phyloP scores from a whole-genome alignment of 2,113 vertebrate species.

The Misgurnus mizolepis region DNA sequence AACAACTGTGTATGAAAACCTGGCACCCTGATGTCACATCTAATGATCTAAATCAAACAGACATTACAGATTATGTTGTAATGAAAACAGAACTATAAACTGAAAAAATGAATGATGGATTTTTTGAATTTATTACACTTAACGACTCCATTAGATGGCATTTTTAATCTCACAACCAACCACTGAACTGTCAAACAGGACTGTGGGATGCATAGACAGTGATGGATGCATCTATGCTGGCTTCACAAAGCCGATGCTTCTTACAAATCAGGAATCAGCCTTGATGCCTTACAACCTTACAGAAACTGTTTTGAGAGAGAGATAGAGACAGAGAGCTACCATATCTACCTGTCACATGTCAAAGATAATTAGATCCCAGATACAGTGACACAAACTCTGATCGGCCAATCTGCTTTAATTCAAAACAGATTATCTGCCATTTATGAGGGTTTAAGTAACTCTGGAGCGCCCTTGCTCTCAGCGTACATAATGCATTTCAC shows the following conservation, averaged over 20 bases:
- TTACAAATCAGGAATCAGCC: not conserved
- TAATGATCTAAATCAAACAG: not conserved
- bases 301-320: not conserved
- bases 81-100: not conserved
- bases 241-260: not conserved
- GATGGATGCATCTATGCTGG: not conserved
- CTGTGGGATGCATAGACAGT: not conserved
- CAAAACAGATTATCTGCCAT: constrained; percentile 18
- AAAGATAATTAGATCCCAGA: constrained; percentile 28
- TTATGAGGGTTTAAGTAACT: not conserved
- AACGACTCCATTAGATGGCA: not conserved
- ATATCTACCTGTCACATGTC: constrained; percentile 22
- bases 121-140: not conserved
- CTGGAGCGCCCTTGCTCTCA: constrained; percentile 1
- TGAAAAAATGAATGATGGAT: not conserved
- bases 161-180: not conserved
- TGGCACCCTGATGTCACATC: not conserved
- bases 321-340: not conserved
- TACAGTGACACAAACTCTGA: constrained; percentile 32
- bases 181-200: not conserved
- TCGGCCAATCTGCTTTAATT: constrained; percentile 33
- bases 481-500: not conserved
- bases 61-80: not conserved
- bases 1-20: no score
- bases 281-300: not conserved